Base-by-base conservation (phyloP, 2,113 vertebrate species). In the Podocnemis expansa region DNA sequence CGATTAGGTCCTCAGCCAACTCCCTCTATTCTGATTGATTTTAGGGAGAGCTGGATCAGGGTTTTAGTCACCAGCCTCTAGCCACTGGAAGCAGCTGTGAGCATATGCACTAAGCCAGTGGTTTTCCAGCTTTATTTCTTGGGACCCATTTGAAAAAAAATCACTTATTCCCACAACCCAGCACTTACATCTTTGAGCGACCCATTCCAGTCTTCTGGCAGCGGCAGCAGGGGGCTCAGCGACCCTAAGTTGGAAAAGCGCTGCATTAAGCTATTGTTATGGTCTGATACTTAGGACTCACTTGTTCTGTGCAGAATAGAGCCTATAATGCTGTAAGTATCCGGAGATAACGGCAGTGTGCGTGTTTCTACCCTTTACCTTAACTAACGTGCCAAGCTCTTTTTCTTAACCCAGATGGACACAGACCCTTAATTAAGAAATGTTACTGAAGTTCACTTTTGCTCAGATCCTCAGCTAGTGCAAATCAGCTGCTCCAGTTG, bases 311-410 rank as follows among this genome's bases (percentile, higher is more conserved):
- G 17, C 34, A 67, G 63, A 9, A 34, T 10, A 70, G 21, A 38
- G 34, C n/a, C 63, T 70, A 17, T 10, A 70, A 70, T 38, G n/a
- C n/a, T 70, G 5, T 22, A 70, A 70, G n/a, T 21, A 21, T 5
- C 63, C 34, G 19, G n/a, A 8, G 5, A 10, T 1, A 11, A n/a
- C 49, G 78, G 38, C 10, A 17, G 29, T 25, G 14, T 3, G 6
- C 0, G 38, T 43, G 13, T n/a, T 76, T 10, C n/a, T 22, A 24
- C 38, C 79, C 10, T 9, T 38, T 56, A 12, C 0, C 13, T 0
- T 14, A 1, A 0, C 12, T 12, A 0, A 10, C 10, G 55, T 58
- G 1, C 4, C 12, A 4, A 0, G 14, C 3, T 9, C 29, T 22
- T 6, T 51, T 6, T 0, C 29, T 25, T 3, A 38, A 38, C 31